These are phyloP conservation scores for Sphenodon punctatus DNA, from an alignment of 2,797 vertebrate species.

Conservation along the genomic window DNA sequence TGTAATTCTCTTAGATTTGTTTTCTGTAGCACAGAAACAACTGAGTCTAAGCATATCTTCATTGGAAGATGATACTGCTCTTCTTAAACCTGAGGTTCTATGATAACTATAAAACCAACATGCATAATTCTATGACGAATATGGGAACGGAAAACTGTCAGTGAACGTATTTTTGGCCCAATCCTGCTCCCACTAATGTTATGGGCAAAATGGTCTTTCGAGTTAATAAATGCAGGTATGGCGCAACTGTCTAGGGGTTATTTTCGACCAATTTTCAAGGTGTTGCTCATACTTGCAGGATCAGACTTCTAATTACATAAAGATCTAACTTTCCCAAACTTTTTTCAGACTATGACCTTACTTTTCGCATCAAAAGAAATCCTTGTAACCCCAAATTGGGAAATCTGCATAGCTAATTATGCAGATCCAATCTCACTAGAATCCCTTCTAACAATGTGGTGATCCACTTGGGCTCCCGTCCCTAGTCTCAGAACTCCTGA, in stretches of 20 bases:
- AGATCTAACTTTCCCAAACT: too few relatives aligned
- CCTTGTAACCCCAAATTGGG: too few relatives aligned
- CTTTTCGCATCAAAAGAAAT: too few relatives aligned
- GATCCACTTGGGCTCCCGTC: too few relatives aligned
- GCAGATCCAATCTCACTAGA: too few relatives aligned
- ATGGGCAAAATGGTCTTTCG: background rate
- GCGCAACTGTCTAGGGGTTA: background rate
- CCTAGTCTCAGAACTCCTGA: too few relatives aligned
- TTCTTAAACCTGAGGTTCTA: background rate
- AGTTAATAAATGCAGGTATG: background rate
- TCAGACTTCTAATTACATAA: too few relatives aligned
- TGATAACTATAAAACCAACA: background rate
- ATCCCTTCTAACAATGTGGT: too few relatives aligned
- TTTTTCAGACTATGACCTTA: too few relatives aligned
- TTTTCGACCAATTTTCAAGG: background rate
- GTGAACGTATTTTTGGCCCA: background rate
- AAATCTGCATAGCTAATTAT: too few relatives aligned
- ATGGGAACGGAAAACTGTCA: rapidly evolving
- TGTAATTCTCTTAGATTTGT: too few relatives aligned
- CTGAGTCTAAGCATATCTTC: background rate
- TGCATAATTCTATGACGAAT: background rate
- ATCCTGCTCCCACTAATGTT: background rate
- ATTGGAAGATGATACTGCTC: background rate
- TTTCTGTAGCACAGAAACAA: slow-evolving; percentile 9
- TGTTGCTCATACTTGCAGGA: background rate